Base-by-base conservation (phyloP, 2,113 vertebrate genomes). In the Hydrochoerus hydrochaeris region DNA sequence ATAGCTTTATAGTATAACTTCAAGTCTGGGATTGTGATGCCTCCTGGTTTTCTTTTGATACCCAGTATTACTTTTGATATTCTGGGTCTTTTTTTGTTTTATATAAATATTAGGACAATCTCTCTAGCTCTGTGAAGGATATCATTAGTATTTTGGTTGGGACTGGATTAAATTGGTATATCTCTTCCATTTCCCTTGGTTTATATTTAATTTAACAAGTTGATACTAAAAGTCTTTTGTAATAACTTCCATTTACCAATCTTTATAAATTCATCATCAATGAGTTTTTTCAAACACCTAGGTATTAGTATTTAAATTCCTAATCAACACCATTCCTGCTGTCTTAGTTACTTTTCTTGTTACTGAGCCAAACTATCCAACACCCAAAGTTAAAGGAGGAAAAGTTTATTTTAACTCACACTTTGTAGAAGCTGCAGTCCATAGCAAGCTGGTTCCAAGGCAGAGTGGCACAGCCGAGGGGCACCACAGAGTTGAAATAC, bases 231-330 rank as follows among this genome's bases (percentile, higher is more conserved):
- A 69, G 24, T 26, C 11, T 95, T 85, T 94, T 65, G 11, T 92
- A 67, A 44, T 73, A 81, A 85, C 4, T 71, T 65, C 46, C 9
- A 9, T 75, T 69, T 88, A 60, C 41, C 54, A 84, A 17, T 24
- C 30, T 60, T 77, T 82, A 44, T 52, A 93, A 78, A 86, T 81
- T 19, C 41, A 65, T 94, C 67, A 54, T 49, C n/a, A 69, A 30
- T 44, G 30, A 84, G 41, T 54, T 94, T 88, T 85, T 71, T 95
- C 41, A 90, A 90, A 67, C 3, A 22, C 49, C 26, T 75, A 44
- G n/a, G 9, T 92, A 60, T 38, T 91, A 71, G 20, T 86, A 85
- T 63, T 85, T 89, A 90, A 90, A 69, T 86, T 96, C 20, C 49
- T 69, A 46, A 81, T 86, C 46, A 52, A 26, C 57, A 77, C 75